Percentiles rank a stretch among this genome's conserved stretches.
These are phyloP conservation scores for Clarias laeviceps DNA, from an alignment of 2,797 vertebrate genomes.

Conservation along the genomic window DNA sequence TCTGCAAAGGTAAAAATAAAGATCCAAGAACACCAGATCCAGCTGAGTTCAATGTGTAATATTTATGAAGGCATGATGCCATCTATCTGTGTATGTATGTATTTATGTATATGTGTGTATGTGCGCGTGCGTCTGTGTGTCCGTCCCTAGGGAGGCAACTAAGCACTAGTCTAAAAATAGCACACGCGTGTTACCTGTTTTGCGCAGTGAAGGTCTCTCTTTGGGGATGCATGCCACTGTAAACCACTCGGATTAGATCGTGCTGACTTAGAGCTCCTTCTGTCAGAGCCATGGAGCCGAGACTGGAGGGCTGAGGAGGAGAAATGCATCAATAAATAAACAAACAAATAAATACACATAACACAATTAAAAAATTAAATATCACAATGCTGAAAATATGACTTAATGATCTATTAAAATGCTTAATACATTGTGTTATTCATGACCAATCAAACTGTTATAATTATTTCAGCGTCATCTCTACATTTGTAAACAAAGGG, in stretches of 20 bases:
- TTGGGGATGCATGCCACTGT: conserved; percentile 95
- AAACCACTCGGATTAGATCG: conserved; percentile 94
- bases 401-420: neutral
- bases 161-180: neutral
- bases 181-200: conserved; percentile 81
- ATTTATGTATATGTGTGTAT: neutral
- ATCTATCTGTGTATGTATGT: neutral
- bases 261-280: conserved; percentile 96
- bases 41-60: neutral
- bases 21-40: neutral
- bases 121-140: neutral
- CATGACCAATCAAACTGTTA: neutral
- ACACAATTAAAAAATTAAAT: neutral
- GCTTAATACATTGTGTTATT: neutral
- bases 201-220: conserved; percentile 98
- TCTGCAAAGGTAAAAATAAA: neutral
- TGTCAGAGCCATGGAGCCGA: conserved; percentile 96
- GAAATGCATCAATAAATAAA: conserved; percentile 23
- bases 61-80: neutral
- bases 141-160: neutral
- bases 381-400: neutral
- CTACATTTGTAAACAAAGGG: neutral
- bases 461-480: neutral
- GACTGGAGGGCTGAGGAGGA: conserved; percentile 84
- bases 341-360: neutral